A percentile compares a stretch with the other conserved stretches of the same genome.
These are phyloP conservation scores for Lasiurus borealis DNA, from an alignment of 2,113 vertebrate genomes.

Conservation along the genomic window DNA sequence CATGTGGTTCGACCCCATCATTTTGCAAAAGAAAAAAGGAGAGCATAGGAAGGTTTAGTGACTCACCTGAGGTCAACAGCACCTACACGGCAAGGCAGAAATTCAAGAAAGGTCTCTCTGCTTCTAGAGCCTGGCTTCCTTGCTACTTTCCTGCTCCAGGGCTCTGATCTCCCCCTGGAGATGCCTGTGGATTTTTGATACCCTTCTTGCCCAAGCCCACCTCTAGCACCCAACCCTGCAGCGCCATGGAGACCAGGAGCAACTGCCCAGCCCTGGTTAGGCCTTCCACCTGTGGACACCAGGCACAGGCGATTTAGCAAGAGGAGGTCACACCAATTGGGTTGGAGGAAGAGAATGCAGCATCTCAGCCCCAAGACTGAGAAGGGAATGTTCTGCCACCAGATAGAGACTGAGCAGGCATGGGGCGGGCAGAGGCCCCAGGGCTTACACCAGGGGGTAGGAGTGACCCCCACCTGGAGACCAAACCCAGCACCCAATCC, in stretches of 20 bases:
- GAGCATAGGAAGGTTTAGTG: background rate
- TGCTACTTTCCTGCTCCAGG: background rate
- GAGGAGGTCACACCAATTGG: background rate
- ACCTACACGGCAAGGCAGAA: background rate
- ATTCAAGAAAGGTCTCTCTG: background rate
- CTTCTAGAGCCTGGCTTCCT: background rate
- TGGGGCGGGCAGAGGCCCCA: background rate
- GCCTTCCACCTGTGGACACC: background rate
- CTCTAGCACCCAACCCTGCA: background rate
- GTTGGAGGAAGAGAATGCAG: background rate
- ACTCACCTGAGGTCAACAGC: constrained; percentile 7
- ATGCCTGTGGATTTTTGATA: background rate
- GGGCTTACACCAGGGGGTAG: background rate
- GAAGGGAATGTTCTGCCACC: background rate
- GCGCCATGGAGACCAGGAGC: background rate
- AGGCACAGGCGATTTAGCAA: background rate
- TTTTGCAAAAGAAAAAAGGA: background rate
- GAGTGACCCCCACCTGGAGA: background rate
- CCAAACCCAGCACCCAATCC: background rate
- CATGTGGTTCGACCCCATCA: background rate
- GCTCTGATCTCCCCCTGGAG: background rate
- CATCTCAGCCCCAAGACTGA: background rate
- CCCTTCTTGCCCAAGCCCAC: background rate
- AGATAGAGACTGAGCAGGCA: background rate
- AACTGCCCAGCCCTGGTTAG: background rate